Evolutionary conservation across 2,113 vertebrate species (phyloP).

Genomic region (Nycticorax nycticorax): DNA sequence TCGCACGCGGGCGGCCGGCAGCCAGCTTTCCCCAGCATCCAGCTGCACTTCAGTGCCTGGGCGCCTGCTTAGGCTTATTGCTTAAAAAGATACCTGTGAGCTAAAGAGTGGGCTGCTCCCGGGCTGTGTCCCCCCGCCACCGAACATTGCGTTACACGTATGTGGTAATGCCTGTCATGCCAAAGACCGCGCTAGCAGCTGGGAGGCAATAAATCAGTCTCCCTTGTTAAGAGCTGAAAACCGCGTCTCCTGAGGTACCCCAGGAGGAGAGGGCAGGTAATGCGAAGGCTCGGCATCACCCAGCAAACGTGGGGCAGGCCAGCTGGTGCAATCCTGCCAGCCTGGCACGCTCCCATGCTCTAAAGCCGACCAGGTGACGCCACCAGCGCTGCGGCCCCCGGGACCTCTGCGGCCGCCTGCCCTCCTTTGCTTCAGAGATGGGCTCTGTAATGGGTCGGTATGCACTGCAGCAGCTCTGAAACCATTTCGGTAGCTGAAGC

Average conservation of each 20-base stretch:
- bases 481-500: background rate
- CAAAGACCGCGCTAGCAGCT: background rate
- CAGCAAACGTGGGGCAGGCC: background rate
- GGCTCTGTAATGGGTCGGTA: background rate
- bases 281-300: fast-evolving
- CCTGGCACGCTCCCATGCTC: fast-evolving
- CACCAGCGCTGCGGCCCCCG: background rate
- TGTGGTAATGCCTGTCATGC: background rate
- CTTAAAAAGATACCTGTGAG: background rate
- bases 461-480: background rate
- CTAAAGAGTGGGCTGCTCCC: fast-evolving
- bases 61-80: background rate
- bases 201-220: background rate
- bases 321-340: background rate
- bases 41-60: fast-evolving
- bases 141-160: fast-evolving
- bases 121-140: fast-evolving
- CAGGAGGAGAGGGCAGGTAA: background rate
- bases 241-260: fast-evolving
- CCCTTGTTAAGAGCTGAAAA: background rate
- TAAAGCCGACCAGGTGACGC: background rate
- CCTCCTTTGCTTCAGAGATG: background rate
- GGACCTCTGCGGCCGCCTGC: background rate
- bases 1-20: background rate
- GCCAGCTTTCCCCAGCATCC: background rate